phyloP scores from a whole-genome alignment of 2,797 vertebrate genomes.

The Cryptoblepharus egeriae region DNA sequence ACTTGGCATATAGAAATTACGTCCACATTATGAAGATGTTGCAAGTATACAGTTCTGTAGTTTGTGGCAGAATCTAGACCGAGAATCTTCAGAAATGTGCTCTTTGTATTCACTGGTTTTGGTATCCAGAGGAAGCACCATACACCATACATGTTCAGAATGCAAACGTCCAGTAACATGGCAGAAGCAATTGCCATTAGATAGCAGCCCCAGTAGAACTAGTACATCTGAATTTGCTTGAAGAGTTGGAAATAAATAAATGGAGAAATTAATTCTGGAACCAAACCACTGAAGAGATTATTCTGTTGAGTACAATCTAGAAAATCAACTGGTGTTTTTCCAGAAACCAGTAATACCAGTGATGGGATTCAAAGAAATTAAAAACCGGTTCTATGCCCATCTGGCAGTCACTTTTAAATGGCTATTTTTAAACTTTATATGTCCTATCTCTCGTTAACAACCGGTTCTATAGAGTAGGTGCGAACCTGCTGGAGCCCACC shows the following conservation, averaged over 20 bases:
- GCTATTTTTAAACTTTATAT: no score
- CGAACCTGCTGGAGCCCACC: no score
- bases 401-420: no score
- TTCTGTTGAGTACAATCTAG: not conserved
- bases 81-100: not conserved
- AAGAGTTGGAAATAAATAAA: not conserved
- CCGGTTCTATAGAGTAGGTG: no score
- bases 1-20: not conserved
- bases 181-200: not conserved
- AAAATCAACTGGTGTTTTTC: not conserved
- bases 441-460: no score
- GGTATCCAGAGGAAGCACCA: not conserved
- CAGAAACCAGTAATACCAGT: not conserved
- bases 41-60: not conserved
- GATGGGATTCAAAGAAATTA: no score
- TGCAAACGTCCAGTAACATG: not conserved
- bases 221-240: not conserved
- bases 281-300: not conserved
- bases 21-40: not conserved
- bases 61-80: not conserved
- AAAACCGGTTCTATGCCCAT: no score
- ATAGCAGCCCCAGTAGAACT: not conserved
- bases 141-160: not conserved
- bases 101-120: not conserved
- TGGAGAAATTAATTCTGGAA: not conserved